Base-by-base conservation (phyloP, 2,113 vertebrate species). In the Climacteris rufus region DNA sequence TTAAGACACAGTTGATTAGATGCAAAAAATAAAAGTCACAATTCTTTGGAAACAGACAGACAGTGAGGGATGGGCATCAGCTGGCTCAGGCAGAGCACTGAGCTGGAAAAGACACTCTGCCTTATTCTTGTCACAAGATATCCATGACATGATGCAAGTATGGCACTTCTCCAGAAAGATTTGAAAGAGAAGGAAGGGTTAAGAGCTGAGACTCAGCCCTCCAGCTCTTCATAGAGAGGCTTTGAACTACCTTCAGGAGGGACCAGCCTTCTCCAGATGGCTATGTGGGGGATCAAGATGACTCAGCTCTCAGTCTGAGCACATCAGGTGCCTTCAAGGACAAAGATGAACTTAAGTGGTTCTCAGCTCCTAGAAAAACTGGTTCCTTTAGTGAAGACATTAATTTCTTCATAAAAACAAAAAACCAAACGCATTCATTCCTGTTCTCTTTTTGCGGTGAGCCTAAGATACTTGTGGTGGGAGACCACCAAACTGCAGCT, bases 1-100 rank as follows among this genome's bases (percentile, higher is more conserved):
- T 84, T 78, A 83, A 54, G 50, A 92, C 91, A 83, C 53, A 81
- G 90, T 74, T 93, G 66, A 93, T 39, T 78, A 72, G 49, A 77
- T 52, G 63, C 24, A 90, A 50, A 66, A 94, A 89, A 52, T 14
- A 52, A 50, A 66, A 52, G 4, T 9, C 52, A 31, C n/a, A 27
- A 2, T 35, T 72, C 28, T 40, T 88, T 76, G 31, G 50, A 21
- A 77, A 19, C 49, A 66, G 27, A 40, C 13, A 68, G 56, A 44
- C 50, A 60, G 23, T 39, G 60, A 92, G 14, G 25, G 17, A 57
- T 80, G 11, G 66, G 23, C 15, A 79, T 85, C 70, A 60, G 37
- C 39, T 87, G 60, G 21, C 49, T 96, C 25, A 76, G 7, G 5
- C 44, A 70, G 27, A 74, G 16, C 59, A 54, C 30, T 0, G 2